Conservation (phyloP, 2,797 vertebrate genomes). For the Rhyacichthys aspro region DNA sequence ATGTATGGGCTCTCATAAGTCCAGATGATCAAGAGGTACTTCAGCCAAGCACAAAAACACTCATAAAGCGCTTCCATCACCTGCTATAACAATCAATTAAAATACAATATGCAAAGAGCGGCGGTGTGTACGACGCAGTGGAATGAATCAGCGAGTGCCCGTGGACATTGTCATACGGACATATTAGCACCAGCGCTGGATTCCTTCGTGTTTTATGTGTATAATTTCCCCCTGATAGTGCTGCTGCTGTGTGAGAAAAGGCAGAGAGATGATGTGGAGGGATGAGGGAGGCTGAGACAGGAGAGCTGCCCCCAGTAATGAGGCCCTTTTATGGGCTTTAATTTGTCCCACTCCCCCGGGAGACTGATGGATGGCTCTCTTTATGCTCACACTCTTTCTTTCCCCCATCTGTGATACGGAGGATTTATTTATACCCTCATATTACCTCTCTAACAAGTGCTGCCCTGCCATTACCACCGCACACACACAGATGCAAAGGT, state of each 20-base stretch:
- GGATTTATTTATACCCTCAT: slow-evolving; percentile 80
- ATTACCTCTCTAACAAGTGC: slow-evolving; percentile 82
- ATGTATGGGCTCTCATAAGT: slow-evolving; percentile 49
- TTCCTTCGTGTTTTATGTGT: slow-evolving; percentile 67
- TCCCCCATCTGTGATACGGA: slow-evolving; percentile 78
- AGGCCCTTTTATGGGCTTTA: slow-evolving; percentile 83
- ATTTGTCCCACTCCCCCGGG: slow-evolving; percentile 79
- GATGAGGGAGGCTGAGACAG: slow-evolving; percentile 74
- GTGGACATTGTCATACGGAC: slow-evolving; percentile 79
- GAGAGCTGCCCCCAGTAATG: slow-evolving; percentile 80
- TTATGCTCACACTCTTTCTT: slow-evolving; percentile 78
- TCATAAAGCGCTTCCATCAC: slow-evolving; percentile 67
- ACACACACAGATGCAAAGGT: not conserved
- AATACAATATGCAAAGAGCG: slow-evolving; percentile 69
- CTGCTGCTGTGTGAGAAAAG: slow-evolving; percentile 38
- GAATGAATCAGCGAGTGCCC: slow-evolving; percentile 73
- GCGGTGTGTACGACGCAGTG: slow-evolving; percentile 32
- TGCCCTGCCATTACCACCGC: slow-evolving; percentile 62
- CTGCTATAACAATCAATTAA: slow-evolving; percentile 75
- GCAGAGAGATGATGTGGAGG: slow-evolving; percentile 72
- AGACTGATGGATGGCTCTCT: slow-evolving; percentile 81
- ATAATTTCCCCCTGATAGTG: slow-evolving; percentile 71
- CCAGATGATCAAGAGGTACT: slow-evolving; percentile 61
- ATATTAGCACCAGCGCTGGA: slow-evolving; percentile 72
- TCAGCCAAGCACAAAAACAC: slow-evolving; percentile 55